Conservation (phyloP, 2,888 invertebrate species). For the Ligdia adustata region DNA sequence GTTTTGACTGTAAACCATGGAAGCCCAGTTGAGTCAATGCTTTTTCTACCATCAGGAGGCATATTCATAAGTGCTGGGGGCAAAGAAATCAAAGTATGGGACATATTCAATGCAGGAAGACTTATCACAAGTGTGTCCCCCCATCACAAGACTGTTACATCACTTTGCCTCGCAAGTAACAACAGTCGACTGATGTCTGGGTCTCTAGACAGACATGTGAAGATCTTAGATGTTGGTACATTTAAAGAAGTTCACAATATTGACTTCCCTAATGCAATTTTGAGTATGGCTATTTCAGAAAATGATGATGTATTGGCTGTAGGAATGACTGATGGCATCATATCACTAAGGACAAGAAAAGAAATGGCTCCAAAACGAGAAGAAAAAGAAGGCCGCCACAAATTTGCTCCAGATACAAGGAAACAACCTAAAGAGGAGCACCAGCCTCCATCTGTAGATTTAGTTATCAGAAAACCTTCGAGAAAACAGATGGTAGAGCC, state of each 20-base stretch:
- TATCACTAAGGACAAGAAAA: slow-evolving; percentile 93
- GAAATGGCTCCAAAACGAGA: slow-evolving; percentile 72
- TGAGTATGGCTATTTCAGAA: slow-evolving; percentile 91
- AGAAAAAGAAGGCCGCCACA: slow-evolving; percentile 65
- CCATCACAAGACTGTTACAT: slow-evolving; percentile 98
- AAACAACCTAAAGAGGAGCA: slow-evolving; percentile 18
- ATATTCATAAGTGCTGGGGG: slow-evolving; percentile 96
- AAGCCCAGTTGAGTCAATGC: slow-evolving; percentile 93
- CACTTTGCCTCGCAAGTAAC: slow-evolving; percentile 91
- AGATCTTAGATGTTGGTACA: slow-evolving; percentile 94
- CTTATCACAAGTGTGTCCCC: slow-evolving; percentile 92
- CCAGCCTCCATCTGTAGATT: slow-evolving; percentile 14
- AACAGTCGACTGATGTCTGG: slow-evolving; percentile 94
- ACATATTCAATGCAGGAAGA: slow-evolving; percentile 94
- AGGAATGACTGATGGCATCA: slow-evolving; percentile 96
- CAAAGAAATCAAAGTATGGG: slow-evolving; percentile 96
- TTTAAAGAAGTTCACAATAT: slow-evolving; percentile 95
- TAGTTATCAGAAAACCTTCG: slow-evolving; percentile 43
- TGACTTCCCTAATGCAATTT: slow-evolving; percentile 94
- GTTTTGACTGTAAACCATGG: slow-evolving; percentile 92
- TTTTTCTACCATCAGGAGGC: slow-evolving; percentile 95
- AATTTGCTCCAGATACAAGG: slow-evolving; percentile 80
- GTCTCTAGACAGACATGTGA: slow-evolving; percentile 96
- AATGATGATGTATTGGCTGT: slow-evolving; percentile 93
- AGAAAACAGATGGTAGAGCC: slow-evolving; percentile 45